Conservation (phyloP, 2,888 invertebrate species). For the Tipula lateralis region DNA sequence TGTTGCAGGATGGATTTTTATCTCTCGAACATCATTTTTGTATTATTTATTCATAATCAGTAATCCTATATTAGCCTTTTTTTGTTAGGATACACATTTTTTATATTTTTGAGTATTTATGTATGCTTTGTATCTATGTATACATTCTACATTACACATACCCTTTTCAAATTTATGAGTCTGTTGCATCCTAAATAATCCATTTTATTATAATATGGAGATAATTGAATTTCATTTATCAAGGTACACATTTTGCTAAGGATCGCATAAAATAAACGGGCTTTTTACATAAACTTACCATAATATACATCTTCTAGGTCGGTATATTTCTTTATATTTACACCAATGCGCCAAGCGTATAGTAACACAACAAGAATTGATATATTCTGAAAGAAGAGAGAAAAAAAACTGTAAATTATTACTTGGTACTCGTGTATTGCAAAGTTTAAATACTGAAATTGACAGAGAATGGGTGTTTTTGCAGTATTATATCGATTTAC, state of each 20-base stretch:
- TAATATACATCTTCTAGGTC: constrained; percentile 72
- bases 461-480: background rate
- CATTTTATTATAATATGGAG: background rate
- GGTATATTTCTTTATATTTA: constrained; percentile 64
- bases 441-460: background rate
- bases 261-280: background rate
- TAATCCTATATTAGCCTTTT: constrained; percentile 19
- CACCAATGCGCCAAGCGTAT: constrained; percentile 70
- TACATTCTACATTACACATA: background rate
- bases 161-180: background rate
- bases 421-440: background rate
- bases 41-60: constrained; percentile 24
- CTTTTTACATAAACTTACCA: constrained; percentile 52
- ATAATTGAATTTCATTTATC: background rate
- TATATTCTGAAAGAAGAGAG: constrained; percentile 62
- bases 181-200: background rate
- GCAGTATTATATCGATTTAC: background rate
- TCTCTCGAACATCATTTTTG: constrained; percentile 4
- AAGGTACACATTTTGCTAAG: background rate
- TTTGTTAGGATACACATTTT: background rate
- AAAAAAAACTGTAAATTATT: constrained; percentile 32
- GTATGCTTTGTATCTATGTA: background rate
- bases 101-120: background rate
- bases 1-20: background rate
- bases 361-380: constrained; percentile 68